phyloP scores from a whole-genome alignment of 2,797 vertebrate species.

The Hydrophis major region DNA sequence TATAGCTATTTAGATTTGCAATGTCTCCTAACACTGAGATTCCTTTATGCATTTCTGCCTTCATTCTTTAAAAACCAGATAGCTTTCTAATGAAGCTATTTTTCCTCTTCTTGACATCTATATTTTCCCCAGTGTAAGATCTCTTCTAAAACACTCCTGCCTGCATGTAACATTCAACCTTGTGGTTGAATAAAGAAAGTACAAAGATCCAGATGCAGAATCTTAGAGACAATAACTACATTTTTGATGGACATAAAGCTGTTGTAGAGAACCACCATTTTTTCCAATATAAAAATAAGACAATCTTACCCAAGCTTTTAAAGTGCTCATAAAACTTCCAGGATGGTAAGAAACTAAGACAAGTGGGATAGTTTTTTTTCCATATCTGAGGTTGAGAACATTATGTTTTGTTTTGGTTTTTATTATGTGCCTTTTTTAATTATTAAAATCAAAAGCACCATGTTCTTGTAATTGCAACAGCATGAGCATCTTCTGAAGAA shows the following conservation, averaged over 20 bases:
- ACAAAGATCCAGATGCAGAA: constrained; percentile 39
- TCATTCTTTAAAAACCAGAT: neutral
- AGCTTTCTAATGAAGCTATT: neutral
- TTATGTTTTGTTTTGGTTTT: constrained; percentile 5
- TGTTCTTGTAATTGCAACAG: constrained; percentile 40
- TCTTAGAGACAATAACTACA: constrained; percentile 34
- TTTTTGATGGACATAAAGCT: constrained; percentile 43
- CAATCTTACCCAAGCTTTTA: constrained; percentile 53
- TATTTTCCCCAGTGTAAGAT: neutral
- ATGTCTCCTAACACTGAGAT: neutral
- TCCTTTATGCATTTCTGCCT: neutral
- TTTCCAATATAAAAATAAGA: constrained; percentile 47
- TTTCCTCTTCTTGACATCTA: neutral
- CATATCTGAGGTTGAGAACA: constrained; percentile 1
- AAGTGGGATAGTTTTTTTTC: constrained; percentile 42
- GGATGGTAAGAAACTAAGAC: constrained; percentile 48
- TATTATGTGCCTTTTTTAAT: constrained; percentile 63
- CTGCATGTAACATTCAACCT: neutral
- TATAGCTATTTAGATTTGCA: neutral
- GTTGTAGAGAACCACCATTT: constrained; percentile 57
- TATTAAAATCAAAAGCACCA: constrained; percentile 62
- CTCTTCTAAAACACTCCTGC: neutral
- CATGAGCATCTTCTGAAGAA: constrained; percentile 2
- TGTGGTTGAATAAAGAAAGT: neutral
- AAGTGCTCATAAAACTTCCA: constrained; percentile 52